Evolutionary conservation across 2,113 vertebrate genomes (phyloP).

Genomic region (Albula goreensis): DNA sequence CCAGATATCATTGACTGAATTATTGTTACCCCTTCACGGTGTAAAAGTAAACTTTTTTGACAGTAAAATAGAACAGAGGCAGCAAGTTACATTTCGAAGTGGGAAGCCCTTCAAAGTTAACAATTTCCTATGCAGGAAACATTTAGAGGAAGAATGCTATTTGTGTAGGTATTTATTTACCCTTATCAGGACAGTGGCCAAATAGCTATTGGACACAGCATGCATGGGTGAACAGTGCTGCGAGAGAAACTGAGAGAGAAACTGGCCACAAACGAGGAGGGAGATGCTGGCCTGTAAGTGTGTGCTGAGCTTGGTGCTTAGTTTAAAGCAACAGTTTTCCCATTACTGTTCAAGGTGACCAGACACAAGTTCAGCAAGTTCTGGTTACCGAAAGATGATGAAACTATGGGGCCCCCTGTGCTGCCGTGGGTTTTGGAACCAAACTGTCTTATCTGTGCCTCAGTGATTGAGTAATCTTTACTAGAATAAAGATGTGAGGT

Average conservation of each 20-base stretch:
- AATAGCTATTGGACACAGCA: not conserved
- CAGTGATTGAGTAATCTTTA: too few relatives aligned
- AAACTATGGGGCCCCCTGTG: too few relatives aligned
- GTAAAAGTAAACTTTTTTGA: not conserved
- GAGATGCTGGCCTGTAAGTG: not conserved
- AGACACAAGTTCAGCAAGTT: too few relatives aligned
- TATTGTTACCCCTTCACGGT: not conserved
- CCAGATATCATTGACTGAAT: not conserved
- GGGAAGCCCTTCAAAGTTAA: slow-evolving; percentile 4
- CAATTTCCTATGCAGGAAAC: not conserved
- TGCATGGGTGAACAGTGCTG: not conserved
- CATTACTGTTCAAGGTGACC: too few relatives aligned
- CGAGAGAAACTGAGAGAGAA: not conserved
- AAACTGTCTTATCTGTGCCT: too few relatives aligned
- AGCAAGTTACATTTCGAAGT: not conserved
- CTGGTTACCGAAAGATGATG: too few relatives aligned
- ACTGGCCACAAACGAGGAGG: not conserved
- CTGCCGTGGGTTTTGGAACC: too few relatives aligned
- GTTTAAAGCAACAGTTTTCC: not conserved
- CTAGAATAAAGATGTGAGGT: too few relatives aligned
- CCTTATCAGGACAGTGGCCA: not conserved
- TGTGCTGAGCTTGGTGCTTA: not conserved
- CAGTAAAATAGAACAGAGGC: not conserved
- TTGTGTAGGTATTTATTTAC: slow-evolving; percentile 1
- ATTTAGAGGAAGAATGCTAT: not conserved